Evolutionary conservation across 2,888 invertebrate species (phyloP).

Genomic region (Ctenicera cuprea): DNA sequence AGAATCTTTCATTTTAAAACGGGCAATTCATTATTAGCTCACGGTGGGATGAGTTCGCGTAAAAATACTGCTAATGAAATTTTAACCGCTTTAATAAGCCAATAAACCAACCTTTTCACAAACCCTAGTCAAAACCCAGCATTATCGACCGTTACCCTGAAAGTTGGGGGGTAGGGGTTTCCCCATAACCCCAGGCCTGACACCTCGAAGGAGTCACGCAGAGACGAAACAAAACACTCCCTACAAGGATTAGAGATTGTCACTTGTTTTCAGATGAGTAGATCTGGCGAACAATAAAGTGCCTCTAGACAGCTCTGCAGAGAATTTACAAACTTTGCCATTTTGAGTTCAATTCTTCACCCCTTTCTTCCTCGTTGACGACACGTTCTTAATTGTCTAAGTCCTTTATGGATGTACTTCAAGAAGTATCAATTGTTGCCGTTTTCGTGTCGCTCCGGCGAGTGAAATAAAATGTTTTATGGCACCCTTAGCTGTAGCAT

Average conservation of each 20-base stretch:
- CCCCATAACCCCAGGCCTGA: conserved; percentile 59
- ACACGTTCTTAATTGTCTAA: conserved; percentile 55
- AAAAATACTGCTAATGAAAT: conserved; percentile 46
- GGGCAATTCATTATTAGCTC: conserved; percentile 31
- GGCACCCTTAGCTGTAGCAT: conserved; percentile 19
- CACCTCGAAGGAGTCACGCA: conserved; percentile 67
- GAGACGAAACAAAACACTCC: conserved; percentile 67
- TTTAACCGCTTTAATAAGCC: conserved; percentile 65
- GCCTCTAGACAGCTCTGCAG: conserved; percentile 61
- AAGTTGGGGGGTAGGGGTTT: conserved; percentile 55
- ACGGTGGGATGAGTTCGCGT: conserved; percentile 4
- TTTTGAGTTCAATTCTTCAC: conserved; percentile 59
- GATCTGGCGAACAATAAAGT: conserved; percentile 66
- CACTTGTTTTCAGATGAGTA: conserved; percentile 68
- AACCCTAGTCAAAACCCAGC: conserved; percentile 66
- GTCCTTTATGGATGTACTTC: conserved; percentile 53
- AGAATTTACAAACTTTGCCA: conserved; percentile 66
- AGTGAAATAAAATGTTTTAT: conserved; percentile 47
- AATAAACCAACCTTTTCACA: conserved; percentile 67
- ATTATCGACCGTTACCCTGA: conserved; percentile 65
- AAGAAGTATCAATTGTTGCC: conserved; percentile 52
- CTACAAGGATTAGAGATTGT: conserved; percentile 68
- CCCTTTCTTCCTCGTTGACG: conserved; percentile 44
- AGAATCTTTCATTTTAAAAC: conserved; percentile 18
- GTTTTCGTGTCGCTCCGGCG: conserved; percentile 37